These are phyloP conservation scores for Struthidea cinerea DNA, from an alignment of 2,113 vertebrate genomes.

Conservation along the genomic window DNA sequence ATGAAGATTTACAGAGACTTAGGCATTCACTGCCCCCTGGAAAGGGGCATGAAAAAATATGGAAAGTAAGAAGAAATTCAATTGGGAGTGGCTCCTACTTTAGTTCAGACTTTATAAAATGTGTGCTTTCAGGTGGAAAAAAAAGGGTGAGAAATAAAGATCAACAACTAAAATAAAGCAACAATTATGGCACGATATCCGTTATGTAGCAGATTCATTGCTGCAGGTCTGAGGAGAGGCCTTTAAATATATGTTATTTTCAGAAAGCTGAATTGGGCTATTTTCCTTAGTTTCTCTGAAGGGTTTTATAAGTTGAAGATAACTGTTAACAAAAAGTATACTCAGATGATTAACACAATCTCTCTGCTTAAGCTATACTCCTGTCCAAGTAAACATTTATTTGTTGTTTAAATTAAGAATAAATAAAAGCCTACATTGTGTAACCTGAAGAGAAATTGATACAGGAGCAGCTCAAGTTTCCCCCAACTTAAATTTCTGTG, in stretches of 20 bases:
- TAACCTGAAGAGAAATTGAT: not conserved
- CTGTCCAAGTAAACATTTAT: not conserved
- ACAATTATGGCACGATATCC: not conserved
- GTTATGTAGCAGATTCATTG: not conserved
- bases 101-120: not conserved
- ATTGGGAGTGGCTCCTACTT: not conserved
- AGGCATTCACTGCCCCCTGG: not conserved
- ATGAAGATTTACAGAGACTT: not conserved
- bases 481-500: not conserved
- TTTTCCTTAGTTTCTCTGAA: not conserved
- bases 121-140: not conserved
- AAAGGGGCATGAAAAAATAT: not conserved
- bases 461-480: not conserved
- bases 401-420: not conserved
- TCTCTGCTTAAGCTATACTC: not conserved
- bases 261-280: not conserved
- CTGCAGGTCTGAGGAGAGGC: not conserved
- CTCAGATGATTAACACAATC: not conserved
- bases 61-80: not conserved
- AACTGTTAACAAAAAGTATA: not conserved
- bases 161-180: not conserved
- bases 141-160: not conserved
- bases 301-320: not conserved
- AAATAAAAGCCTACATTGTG: not conserved
- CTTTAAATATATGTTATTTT: not conserved